A percentile compares a stretch with the other conserved stretches of the same genome.
Conservation (phyloP, 2,888 invertebrate species). For the Andrena praecox region DNA sequence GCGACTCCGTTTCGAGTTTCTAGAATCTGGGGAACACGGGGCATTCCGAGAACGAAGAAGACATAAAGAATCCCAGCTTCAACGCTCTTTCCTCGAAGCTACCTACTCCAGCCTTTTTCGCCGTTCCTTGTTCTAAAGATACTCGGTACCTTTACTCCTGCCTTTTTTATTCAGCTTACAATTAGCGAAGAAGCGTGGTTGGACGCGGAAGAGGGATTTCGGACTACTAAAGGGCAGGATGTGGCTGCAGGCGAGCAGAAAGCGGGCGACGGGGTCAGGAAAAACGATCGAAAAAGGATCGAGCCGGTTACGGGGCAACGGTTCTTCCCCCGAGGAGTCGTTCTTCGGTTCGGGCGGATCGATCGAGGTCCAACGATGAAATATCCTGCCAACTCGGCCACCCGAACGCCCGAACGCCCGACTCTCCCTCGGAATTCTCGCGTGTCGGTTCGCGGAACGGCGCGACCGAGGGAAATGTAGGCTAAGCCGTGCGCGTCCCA, state of each 20-base stretch:
- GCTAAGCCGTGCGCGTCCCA: slow-evolving; percentile 43
- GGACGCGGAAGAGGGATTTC: neutral
- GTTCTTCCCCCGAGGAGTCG: slow-evolving; percentile 24
- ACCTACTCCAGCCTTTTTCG: neutral
- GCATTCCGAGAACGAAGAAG: neutral
- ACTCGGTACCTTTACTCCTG: neutral
- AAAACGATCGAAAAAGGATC: neutral
- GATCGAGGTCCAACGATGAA: slow-evolving; percentile 59
- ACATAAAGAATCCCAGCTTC: neutral
- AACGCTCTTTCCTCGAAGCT: too few relatives aligned
- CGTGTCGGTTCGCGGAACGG: slow-evolving; percentile 10
- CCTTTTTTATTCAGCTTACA: neutral
- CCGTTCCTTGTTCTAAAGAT: slow-evolving; percentile 6
- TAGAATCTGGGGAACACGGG: too few relatives aligned
- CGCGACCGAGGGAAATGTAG: slow-evolving; percentile 47
- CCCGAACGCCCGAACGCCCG: slow-evolving; percentile 11
- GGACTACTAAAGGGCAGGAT: neutral
- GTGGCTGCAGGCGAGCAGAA: neutral
- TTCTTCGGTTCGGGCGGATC: slow-evolving; percentile 46
- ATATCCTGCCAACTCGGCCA: slow-evolving; percentile 49
- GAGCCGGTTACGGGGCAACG: slow-evolving; percentile 33
- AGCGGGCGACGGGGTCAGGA: neutral
- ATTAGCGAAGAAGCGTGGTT: neutral
- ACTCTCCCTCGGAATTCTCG: slow-evolving; percentile 22
- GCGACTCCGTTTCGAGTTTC: too few relatives aligned